Base-by-base conservation (phyloP, 1,140 invertebrate genomes). In the Cecropterus lyciades region DNA sequence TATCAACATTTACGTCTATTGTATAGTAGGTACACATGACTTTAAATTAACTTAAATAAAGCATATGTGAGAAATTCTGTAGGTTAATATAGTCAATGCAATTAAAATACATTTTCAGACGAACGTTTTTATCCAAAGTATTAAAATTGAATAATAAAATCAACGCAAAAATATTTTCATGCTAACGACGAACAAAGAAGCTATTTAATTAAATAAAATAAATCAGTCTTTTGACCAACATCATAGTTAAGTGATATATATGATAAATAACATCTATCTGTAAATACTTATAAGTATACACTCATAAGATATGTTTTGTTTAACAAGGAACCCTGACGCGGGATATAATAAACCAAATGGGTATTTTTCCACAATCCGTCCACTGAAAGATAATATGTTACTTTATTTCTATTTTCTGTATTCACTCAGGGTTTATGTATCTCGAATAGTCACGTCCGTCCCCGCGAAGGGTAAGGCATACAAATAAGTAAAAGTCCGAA, bases 321-420 rank as follows among this genome's bases (percentile, higher is more conserved):
- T 13, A 11, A 40, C 11, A 40, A 57, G 24, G 16, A 14, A 30
- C 37, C 53, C 33, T 60, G 57, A 52, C 52, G 55, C 24, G 64
- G 51, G 45, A 55, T 45, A 53, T 63, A 73, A 72, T 67, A 84
- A 79, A 80, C 80, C 77, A 78, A 83, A 80, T 75, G 75, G 69
- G 71, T 78, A 79, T 79, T 80, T 78, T 79, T 77, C 70, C 76
- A 82, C 79, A 87, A 86, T 85, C 82, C 83, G 79, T 82, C 82
- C 75, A 84, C 79, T 85, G 76, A 77, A 89, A 82, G 82, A n/a
- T n/a, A n/a, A 89, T 88, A 89, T 86, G 87, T 87, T 84, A 90
- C 84, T 92, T 90, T 92, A 89, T 92, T 88, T 92, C 89, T 92
- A 90, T 92, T 92, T 92, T 90, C 86, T 88, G 86, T 88, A 92